Base-by-base conservation (phyloP, 2,888 invertebrate species). In the Stenotaenia linearis region DNA sequence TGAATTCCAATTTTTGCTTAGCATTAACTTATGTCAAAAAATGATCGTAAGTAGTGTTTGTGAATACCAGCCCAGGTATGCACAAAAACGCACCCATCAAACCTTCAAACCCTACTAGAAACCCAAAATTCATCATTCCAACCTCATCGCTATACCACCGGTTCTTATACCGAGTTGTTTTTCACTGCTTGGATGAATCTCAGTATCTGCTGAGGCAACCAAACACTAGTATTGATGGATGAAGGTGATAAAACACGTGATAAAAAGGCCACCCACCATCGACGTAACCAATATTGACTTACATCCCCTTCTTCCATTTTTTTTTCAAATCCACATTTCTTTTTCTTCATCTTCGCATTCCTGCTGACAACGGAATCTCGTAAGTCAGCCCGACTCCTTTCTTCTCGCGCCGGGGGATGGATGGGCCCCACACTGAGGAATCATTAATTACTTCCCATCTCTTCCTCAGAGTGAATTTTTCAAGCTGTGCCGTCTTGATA, bases 281-380 rank as follows among this genome's bases (percentile, higher is more conserved):
- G 61, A 61, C 61, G 61, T 28, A 61, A 61, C 25, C 61, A 61
- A 61, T 61, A 61, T 25, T 61, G 61, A 25, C 61, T 61, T 61
- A 61, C 61, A 25, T 10, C 25, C 25, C 45, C 12, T n/a, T 45
- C 12, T 61, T 25, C 15, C 23, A 3, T 21, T 56, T 21, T 61
- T 61, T 61, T 25, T 61, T 61, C n/a, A 37, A 37, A 37, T 37
- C 37, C 1, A 5, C 18, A 15, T 45, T 45, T 45, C n/a, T 45
- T 23, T 15, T 23, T 12, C 9, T 61, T 28, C 10, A 23, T 61
- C 25, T 25, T 7, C 23, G 61, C 61, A 61, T 61, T 61, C 25
- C 61, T 61, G 61, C 61, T 61, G 61, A 7, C 25, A 23, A 15
- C 12, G 25, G 23, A 61, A 61, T 61, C 25, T 21, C 61, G 10